Percentiles rank a stretch among this genome's conserved stretches.
Evolutionary conservation across 2,888 invertebrate species (phyloP).

Genomic region (Drosophila gaucha): DNA sequence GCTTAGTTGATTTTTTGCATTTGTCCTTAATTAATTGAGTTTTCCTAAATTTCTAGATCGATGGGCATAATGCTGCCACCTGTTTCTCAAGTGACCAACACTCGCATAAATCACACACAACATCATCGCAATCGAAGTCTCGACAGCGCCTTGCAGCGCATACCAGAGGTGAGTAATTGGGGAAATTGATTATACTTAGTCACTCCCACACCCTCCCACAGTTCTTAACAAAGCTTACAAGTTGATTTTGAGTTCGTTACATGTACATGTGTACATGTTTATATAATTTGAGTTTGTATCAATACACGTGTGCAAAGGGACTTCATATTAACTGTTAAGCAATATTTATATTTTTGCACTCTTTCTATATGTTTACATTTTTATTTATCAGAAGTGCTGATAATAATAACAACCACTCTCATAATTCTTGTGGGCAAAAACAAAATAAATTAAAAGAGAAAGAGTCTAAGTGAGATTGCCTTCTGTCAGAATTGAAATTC

Average conservation of each 20-base stretch:
- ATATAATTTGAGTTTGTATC: conserved; percentile 8
- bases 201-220: neutral
- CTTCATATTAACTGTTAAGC: conserved; percentile 47
- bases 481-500: conserved; percentile 2
- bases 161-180: conserved; percentile 89
- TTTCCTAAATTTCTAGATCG: conserved; percentile 77
- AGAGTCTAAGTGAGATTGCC: conserved; percentile 1
- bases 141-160: conserved; percentile 94
- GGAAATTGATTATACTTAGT: conserved; percentile 9
- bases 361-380: conserved; percentile 58
- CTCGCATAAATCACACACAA: conserved; percentile 86
- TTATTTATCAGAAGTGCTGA: conserved; percentile 55
- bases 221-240: conserved; percentile 10
- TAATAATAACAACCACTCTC: conserved; percentile 23
- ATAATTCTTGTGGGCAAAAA: conserved; percentile 4
- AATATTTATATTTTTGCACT: conserved; percentile 66
- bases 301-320: neutral
- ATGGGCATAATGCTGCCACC: conserved; percentile 85
- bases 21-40: conserved; percentile 12
- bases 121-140: conserved; percentile 95
- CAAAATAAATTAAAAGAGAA: conserved; percentile 8
- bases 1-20: conserved; percentile 56
- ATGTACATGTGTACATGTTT: neutral
- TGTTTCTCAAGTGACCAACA: conserved; percentile 85
- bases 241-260: conserved; percentile 31